Evolutionary conservation across 2,888 invertebrate genomes (phyloP), one percentile per base, ranked within the genome.

Genomic region (Pterostichus niger): DNA sequence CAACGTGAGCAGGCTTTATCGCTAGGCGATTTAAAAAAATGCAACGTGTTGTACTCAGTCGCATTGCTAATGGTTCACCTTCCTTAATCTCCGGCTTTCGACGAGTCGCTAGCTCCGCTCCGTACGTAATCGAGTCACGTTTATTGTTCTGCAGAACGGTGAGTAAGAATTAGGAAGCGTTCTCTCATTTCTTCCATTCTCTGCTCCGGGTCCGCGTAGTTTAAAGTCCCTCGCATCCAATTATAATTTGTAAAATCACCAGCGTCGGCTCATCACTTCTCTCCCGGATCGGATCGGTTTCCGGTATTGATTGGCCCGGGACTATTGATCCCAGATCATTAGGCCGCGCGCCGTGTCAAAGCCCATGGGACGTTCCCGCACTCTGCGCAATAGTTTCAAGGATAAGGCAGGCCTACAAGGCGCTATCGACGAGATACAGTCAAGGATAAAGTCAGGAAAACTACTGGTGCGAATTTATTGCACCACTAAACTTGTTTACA

Each of bases 301-400:
- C 59, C 78, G 35, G 31, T 78, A 78, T 78, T 61, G 78, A 78
- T 78, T 78, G 78, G 35, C 52, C 71, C 40, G 52, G 35, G 71
- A 56, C 54, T 81, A 81, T 81, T 81, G 71, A 81, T 81, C 71
- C 81, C 81, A 15, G 71, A 81, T 81, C 81, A 81, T 81, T 81
- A 81, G 56, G 33, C 40, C 40, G 40, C 40, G 40, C 40, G 40
- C 40, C 40, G 40, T 9, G 40, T 40, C 40, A 9, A 40, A 40
- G 40, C 40, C 40, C 40, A 40, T 6, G 40, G 40, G 40, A 40
- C 7, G 40, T 1, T 9, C 5, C 40, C 3, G 40, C 6, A 6
- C 9, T 9, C 7, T 9, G 40, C 40, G 40, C 40, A 40, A 40
- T 40, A 3, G 40, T 40, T 40, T 40, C 40, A 40, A 40, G 40